A percentile compares a stretch with the other conserved stretches of the same genome.
These are phyloP conservation scores for Nicator chloris DNA, from an alignment of 2,113 vertebrate genomes.

Conservation along the genomic window DNA sequence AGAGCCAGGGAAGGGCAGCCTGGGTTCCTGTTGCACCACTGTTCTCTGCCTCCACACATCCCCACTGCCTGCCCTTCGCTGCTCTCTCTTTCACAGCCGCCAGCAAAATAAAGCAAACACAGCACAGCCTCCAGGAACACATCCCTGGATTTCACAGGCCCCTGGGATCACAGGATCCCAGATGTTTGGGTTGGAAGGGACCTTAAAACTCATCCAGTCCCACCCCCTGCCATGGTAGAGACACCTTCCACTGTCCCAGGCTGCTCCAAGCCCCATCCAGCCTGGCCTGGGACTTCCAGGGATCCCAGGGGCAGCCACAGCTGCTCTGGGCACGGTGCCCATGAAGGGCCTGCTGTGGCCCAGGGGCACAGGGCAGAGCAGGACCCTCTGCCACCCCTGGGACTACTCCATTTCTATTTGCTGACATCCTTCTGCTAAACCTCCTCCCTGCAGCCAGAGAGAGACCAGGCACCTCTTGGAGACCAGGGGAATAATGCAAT, in stretches of 20 bases:
- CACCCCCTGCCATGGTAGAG: neutral
- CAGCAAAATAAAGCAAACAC: rapidly evolving
- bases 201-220: neutral
- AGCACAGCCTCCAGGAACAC: neutral
- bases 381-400: neutral
- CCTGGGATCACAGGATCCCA: neutral
- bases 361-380: neutral
- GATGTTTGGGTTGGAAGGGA: neutral
- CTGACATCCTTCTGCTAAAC: neutral
- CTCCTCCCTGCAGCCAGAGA: neutral
- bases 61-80: neutral
- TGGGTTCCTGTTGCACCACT: rapidly evolving
- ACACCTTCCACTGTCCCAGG: neutral
- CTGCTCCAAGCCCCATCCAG: neutral
- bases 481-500: rapidly evolving
- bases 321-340: neutral
- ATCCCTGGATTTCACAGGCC: rapidly evolving
- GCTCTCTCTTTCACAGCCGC: neutral
- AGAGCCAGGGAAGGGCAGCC: neutral
- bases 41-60: rapidly evolving
- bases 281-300: neutral
- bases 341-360: rapidly evolving
- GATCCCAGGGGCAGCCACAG: neutral
- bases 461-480: neutral
- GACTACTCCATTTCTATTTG: rapidly evolving